phyloP scores from a whole-genome alignment of 2,797 vertebrate genomes.

The Sebastes oblongus region DNA sequence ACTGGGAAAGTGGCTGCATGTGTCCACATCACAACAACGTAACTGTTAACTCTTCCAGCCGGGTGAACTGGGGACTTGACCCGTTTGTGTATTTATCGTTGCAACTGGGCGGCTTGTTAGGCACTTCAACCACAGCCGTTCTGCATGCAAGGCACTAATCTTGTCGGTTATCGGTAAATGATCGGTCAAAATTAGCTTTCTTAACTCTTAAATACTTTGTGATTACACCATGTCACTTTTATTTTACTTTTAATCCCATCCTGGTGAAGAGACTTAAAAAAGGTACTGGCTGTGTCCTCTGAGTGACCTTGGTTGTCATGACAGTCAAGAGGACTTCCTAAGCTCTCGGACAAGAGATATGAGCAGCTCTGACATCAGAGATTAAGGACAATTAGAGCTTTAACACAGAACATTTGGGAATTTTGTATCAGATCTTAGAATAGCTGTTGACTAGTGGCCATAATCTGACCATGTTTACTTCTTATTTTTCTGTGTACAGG shows the following conservation, averaged over 20 bases:
- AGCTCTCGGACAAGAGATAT: background rate
- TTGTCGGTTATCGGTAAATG: no score
- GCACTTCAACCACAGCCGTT: no score
- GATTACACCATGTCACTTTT: background rate
- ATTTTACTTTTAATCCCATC: background rate
- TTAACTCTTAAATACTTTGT: background rate
- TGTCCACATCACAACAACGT: no score
- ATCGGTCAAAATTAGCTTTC: no score
- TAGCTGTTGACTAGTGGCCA: background rate
- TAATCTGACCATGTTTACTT: background rate
- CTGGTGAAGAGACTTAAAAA: background rate
- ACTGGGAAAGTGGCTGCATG: no score
- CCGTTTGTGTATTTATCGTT: no score
- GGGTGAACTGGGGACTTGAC: no score
- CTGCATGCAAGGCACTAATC: no score
- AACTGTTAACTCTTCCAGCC: no score
- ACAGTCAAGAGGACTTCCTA: background rate
- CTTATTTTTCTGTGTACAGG: background rate
- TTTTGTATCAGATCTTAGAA: background rate
- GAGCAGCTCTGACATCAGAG: background rate
- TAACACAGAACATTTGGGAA: background rate
- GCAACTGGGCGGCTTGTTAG: no score
- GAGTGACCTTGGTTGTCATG: background rate
- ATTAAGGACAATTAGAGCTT: background rate
- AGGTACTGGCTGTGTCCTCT: background rate